Conservation (phyloP, 2,113 vertebrate species). For the Narcine bancroftii region DNA sequence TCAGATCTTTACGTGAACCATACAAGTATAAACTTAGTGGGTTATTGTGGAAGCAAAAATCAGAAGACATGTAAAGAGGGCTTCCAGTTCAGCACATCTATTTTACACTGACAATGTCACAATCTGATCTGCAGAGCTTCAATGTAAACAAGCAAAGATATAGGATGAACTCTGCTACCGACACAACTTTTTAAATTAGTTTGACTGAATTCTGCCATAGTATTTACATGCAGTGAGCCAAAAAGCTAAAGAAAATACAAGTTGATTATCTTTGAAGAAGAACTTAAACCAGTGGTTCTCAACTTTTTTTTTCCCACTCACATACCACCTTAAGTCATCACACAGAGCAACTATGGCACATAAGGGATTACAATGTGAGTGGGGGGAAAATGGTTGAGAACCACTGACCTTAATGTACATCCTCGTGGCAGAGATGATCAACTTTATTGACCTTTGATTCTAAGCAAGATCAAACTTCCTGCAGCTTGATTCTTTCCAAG, state of each 20-base stretch:
- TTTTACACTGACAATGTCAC: neutral
- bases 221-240: neutral
- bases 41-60: neutral
- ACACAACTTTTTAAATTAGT: neutral
- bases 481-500: no score
- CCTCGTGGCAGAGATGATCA: neutral
- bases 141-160: neutral
- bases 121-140: neutral
- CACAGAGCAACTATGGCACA: no score
- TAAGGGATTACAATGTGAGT: no score
- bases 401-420: no score
- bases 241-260: neutral
- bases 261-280: neutral
- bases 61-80: neutral
- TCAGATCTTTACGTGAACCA: neutral
- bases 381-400: no score
- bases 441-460: neutral
- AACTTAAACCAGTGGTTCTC: no score
- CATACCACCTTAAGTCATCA: no score
- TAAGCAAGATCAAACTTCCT: neutral
- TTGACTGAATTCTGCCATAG: neutral
- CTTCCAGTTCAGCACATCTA: neutral
- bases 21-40: neutral
- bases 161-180: neutral
- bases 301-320: no score